Percentiles rank a stretch among this genome's conserved stretches.
Conservation (phyloP, 2,888 invertebrate species). For the Tetragonisca angustula region DNA sequence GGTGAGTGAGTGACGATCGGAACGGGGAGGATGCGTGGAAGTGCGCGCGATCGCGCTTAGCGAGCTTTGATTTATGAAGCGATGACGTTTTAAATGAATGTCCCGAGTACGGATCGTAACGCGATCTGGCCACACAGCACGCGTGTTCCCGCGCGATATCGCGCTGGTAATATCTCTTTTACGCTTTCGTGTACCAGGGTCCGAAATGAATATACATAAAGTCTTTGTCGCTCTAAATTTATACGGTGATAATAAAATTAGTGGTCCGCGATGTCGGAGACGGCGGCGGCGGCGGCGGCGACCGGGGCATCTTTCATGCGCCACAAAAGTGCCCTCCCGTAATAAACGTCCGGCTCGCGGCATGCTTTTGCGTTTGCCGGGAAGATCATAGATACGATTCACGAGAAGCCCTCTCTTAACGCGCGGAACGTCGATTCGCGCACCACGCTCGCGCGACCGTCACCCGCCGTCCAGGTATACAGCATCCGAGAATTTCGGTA, state of each 20-base stretch:
- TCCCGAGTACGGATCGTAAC: conserved; percentile 69
- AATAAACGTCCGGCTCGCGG: conserved; percentile 48
- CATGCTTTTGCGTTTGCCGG: conserved; percentile 52
- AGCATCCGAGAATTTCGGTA: not conserved
- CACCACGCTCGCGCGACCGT: not conserved
- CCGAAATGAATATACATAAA: conserved; percentile 60
- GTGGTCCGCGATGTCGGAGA: conserved; percentile 9
- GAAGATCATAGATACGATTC: conserved; percentile 56
- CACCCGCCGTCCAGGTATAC: not conserved
- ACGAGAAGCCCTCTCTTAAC: conserved; percentile 23
- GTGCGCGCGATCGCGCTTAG: conserved; percentile 57
- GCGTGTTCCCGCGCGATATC: conserved; percentile 60
- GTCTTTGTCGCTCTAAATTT: conserved; percentile 51
- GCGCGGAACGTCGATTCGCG: conserved; percentile 21
- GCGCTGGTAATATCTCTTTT: conserved; percentile 68
- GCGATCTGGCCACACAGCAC: conserved; percentile 72
- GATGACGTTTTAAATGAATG: conserved; percentile 71
- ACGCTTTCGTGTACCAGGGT: conserved; percentile 38
- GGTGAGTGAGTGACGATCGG: not conserved
- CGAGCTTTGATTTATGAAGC: conserved; percentile 70
- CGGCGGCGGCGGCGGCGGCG: not conserved
- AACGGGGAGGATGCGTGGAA: conserved; percentile 20
- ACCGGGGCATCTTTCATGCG: conserved; percentile 38
- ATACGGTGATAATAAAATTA: conserved; percentile 58
- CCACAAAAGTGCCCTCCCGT: conserved; percentile 42